Base-by-base conservation (phyloP, 2,797 vertebrate genomes). In the Esox masquinongy region DNA sequence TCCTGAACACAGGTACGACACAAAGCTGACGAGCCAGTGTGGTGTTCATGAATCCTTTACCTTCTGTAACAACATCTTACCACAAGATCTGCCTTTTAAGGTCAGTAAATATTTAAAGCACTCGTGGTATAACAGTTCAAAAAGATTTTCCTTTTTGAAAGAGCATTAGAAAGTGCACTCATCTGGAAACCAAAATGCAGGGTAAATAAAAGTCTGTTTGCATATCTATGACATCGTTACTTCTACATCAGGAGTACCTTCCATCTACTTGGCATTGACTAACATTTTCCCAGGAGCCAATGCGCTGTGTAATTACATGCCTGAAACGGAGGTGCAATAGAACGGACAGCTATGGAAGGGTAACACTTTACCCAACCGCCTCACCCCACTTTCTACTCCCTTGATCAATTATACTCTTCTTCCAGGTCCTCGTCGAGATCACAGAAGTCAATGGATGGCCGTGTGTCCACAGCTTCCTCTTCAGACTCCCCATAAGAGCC, bases 401-500 rank as follows among this genome's bases (percentile, higher is more conserved):
- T 51, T 39, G 0, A 5, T 43, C 51, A 61, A 39, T 43, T 93
- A 74, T 93, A 92, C 43, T 93, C 91, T 14, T 93, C 91, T 16
- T 92, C 89, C 0, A 92, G 88, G 43, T 93, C 92, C 1, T 94
- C 92, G 0, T 94, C 94, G 84, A 94, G 83, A 80, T 95, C 93
- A 1, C 92, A 93, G 68, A 96, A 94, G 78, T 96, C 95, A 6
- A 94, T 92, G 29, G 92, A 91, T 1, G 94, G 94, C 81, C 94
- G 91, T 85, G 34, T 91, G 86, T 97, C 95, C 83, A 70, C 90
- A 36, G 86, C 90, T 82, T 88, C 89, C 79, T 79, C 92, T 24
- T 91, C 92, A 9, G 95, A 96, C 83, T 98, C 97, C 70, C 95
- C 94, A 43, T 94, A 95, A 61, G 96, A 94, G 88, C 92, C 97